Base-by-base conservation (phyloP, 2,888 invertebrate genomes). In the Andrena haemorrhoa region DNA sequence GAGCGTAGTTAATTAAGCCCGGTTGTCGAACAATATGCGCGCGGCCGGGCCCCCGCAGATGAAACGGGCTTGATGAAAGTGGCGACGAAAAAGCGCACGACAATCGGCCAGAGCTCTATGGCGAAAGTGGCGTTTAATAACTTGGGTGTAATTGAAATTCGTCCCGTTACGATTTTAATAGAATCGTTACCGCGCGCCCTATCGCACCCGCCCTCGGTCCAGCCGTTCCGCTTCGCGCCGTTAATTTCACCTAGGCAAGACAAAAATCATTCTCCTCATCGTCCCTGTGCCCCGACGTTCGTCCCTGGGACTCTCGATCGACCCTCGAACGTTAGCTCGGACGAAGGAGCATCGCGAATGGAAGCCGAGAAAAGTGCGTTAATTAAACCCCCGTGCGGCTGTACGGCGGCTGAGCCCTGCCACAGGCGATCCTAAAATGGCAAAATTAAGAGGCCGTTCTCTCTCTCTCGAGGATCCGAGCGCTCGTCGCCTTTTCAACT, bases 1-100 rank as follows among this genome's bases (percentile, higher is more conserved):
- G 61, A 41, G 35, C 70, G 60, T 65, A 70, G 71, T 79, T 76
- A 79, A 76, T 79, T 79, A 76, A 76, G 71, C 66, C 63, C 74
- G 35, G 61, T 66, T 58, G 60, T 73, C 73, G 60, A 53, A 79
- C 71, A 61, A 79, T 66, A 75, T 47, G 53, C 31, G 31, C 6
- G 12, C 61, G 20, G 47, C 2, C 23, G 31, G 8, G 49, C 65
- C 35, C 20, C 12, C 35, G 51, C 56, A 26, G 35, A 66, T 41
- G 16, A 56, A 56, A 56, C 33, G 23, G 29, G 66, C 29, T 64
- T 47, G 47, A 26, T 69, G 53, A 68, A 68, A 56, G 68, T 47
- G 47, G 41, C 26, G 51, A 29, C 16, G n/a, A 41, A 65, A 66
- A 60, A 31, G 35, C 29, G 53, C 10, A 23, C 51, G 41, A 65